A percentile compares a stretch with the other conserved stretches of the same genome.
These are phyloP conservation scores for Phylloscopus trochiloides DNA, from an alignment of 2,113 vertebrate species.

Conservation along the genomic window DNA sequence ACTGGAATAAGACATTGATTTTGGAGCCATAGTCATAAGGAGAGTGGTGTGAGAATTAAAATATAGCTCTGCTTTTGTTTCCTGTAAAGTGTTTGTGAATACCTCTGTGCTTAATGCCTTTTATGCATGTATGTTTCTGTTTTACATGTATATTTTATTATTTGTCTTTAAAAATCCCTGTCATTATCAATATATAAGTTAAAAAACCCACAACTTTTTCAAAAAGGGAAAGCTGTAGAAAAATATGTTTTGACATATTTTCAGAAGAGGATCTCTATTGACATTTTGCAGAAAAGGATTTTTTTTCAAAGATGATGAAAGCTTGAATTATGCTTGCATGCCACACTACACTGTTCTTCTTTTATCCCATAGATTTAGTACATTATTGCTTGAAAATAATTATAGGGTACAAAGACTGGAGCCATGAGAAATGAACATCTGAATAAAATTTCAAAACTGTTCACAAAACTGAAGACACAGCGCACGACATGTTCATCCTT, in stretches of 20 bases:
- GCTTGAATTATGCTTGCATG: background rate
- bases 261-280: background rate
- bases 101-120: background rate
- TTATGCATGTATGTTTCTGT: background rate
- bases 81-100: background rate
- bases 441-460: background rate
- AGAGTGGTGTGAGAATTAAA: background rate
- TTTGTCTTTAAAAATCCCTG: background rate
- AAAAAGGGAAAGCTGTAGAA: background rate
- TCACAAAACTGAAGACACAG: slow-evolving; percentile 1
- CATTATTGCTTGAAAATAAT: slow-evolving; percentile 6
- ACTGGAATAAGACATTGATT: background rate
- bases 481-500: background rate
- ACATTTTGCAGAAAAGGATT: background rate
- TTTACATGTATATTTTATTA: background rate
- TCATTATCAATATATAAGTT: background rate
- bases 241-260: background rate
- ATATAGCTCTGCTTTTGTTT: background rate
- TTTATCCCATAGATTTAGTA: background rate
- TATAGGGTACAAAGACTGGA: background rate
- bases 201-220: background rate
- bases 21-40: background rate
- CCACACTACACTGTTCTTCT: background rate
- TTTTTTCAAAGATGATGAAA: background rate
- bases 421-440: background rate